Evolutionary conservation across 2,888 invertebrate genomes (phyloP).

Genomic region (Eupithecia exiguata): DNA sequence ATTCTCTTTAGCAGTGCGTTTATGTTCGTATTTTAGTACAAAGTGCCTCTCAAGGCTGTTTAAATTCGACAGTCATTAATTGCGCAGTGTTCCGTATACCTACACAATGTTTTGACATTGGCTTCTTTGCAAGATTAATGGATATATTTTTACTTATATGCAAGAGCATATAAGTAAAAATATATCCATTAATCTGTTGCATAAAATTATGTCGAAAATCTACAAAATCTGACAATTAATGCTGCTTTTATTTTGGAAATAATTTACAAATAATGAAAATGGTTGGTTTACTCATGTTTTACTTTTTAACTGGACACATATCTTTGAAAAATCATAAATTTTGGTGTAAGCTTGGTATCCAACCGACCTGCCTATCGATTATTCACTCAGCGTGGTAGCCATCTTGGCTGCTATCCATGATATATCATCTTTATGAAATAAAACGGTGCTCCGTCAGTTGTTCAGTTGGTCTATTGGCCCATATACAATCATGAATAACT

Average conservation of each 20-base stretch:
- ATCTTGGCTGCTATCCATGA: slow-evolving; percentile 17
- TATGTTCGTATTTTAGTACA: slow-evolving; percentile 47
- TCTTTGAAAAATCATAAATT: background rate
- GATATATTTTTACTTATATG: slow-evolving; percentile 1
- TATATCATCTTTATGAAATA: slow-evolving; percentile 16
- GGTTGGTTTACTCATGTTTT: background rate
- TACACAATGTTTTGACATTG: slow-evolving; percentile 60
- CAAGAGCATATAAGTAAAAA: too few relatives aligned
- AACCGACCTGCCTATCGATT: background rate
- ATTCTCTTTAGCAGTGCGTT: slow-evolving; percentile 24
- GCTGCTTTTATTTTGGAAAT: background rate
- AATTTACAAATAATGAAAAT: background rate
- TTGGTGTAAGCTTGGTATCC: background rate
- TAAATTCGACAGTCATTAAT: slow-evolving; percentile 60
- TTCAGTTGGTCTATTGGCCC: background rate
- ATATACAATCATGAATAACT: background rate
- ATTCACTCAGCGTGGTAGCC: slow-evolving; percentile 26
- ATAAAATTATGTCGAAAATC: background rate
- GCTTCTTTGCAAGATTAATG: slow-evolving; percentile 42
- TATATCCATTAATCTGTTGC: too few relatives aligned
- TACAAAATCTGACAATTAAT: background rate
- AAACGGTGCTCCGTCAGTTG: background rate
- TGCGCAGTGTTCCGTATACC: slow-evolving; percentile 49
- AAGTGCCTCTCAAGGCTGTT: slow-evolving; percentile 70
- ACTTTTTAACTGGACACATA: background rate